Evolutionary conservation across 1,140 invertebrate genomes (phyloP), one percentile per base, ranked within the genome.

Genomic region (Zelostemma sp.): DNA sequence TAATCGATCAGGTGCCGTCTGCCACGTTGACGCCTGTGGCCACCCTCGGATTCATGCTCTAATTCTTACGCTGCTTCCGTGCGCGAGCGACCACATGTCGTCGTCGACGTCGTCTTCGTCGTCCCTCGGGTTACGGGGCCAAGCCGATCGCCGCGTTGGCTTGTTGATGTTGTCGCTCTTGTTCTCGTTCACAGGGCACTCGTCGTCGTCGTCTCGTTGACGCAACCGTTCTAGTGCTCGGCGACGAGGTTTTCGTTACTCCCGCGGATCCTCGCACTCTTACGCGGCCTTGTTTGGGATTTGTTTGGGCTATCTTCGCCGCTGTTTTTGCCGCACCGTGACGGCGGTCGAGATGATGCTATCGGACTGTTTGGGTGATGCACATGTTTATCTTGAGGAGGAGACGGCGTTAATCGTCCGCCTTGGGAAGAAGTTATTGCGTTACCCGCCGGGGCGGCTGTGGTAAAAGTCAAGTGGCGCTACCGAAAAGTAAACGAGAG

Each of bases 1-100:
- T 49, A 35, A 35, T 21, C 16, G 31, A 49, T 64, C 64, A 63
- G 55, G 48, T 57, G 43, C 43, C 6, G 25, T 28, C 40, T 43
- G 40, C 2, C 40, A 12, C 14, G 40, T 12, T 14, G 1, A 14
- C 2, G 12, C 11, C 43, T 58, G 46, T 48, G 19, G 18, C 12
- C 5, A 43, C 33, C 21, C 19, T 16, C 43, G 47, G 53, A 31
- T 14, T 35, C 11, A 28, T 16, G 46, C n/a, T 17, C 43, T 41
- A 15, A 16, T 35, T 41, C n/a, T n/a, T n/a, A n/a, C 8, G 14
- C 14, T 16, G 16, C 40, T n/a, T n/a, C n/a, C n/a, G n/a, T n/a
- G n/a, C 15, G 40, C 15, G n/a, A n/a, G 43, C 16, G 43, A 46
- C 43, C 43, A 46, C 43, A 46, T 46, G 43, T 46, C 43, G 6